A percentile compares a stretch with the other conserved stretches of the same genome.
These are phyloP conservation scores for Isichthys henryi DNA, from an alignment of 2,113 vertebrate genomes.

Conservation along the genomic window DNA sequence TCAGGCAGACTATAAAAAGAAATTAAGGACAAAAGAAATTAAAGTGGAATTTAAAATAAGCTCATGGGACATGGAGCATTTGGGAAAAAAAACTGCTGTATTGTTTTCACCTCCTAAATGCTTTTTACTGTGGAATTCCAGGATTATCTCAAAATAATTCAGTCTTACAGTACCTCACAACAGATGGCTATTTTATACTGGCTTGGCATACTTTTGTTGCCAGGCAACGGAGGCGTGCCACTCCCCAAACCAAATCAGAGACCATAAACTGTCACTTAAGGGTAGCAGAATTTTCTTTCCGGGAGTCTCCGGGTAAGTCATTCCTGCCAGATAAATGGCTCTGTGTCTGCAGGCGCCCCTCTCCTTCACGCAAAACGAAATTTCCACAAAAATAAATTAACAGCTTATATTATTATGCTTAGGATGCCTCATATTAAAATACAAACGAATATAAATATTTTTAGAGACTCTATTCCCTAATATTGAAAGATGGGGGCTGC, in stretches of 20 bases:
- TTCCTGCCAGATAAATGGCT: conserved; percentile 26
- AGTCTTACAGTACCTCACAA: conserved; percentile 45
- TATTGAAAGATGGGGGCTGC: not conserved
- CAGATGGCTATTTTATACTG: conserved; percentile 61
- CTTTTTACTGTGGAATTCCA: conserved; percentile 39
- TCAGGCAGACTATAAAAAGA: not conserved
- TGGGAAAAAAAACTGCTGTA: not conserved
- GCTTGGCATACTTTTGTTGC: conserved; percentile 58
- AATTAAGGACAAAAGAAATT: conserved; percentile 6
- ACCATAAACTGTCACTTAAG: conserved; percentile 62
- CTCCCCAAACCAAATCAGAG: conserved; percentile 57
- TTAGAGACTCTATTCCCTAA: not conserved
- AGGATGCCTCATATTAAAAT: conserved; percentile 1
- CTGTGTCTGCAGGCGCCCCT: conserved; percentile 6
- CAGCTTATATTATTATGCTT: conserved; percentile 22
- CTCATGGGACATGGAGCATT: not conserved
- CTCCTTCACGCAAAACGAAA: conserved; percentile 31
- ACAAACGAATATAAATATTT: conserved; percentile 15
- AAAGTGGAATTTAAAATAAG: not conserved
- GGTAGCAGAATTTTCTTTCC: conserved; percentile 52
- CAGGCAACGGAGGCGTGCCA: conserved; percentile 42
- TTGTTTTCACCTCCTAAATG: conserved; percentile 1
- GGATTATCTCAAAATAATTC: conserved; percentile 60
- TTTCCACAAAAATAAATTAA: conserved; percentile 32
- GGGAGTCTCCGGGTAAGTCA: conserved; percentile 35